These are phyloP conservation scores for Tiliqua scincoides DNA, from an alignment of 2,113 vertebrate species.

Conservation along the genomic window DNA sequence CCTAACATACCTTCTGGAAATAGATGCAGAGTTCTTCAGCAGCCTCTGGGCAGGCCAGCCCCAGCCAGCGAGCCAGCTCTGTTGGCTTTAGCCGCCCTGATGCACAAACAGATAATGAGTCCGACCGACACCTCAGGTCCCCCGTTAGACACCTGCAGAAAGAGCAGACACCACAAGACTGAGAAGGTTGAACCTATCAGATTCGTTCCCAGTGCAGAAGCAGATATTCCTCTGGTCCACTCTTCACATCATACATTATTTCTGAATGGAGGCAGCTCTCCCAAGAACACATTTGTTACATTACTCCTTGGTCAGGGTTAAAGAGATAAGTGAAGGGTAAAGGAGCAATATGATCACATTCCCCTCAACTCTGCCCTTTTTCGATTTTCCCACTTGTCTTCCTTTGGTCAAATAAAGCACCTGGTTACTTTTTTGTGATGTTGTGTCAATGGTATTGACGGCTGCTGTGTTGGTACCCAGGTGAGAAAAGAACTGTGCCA, in stretches of 20 bases:
- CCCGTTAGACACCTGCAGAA: slow-evolving; percentile 24
- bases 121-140: slow-evolving; percentile 22
- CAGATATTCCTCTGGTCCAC: no score
- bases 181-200: no score
- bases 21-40: slow-evolving; percentile 66
- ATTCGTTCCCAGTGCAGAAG: no score
- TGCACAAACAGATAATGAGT: slow-evolving; percentile 32
- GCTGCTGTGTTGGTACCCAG: no score
- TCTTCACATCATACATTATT: no score
- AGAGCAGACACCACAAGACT: background rate
- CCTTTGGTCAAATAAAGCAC: background rate
- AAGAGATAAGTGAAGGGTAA: background rate
- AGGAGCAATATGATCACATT: background rate
- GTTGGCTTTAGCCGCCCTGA: slow-evolving; percentile 51
- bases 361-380: background rate
- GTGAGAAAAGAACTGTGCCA: background rate
- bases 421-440: background rate
- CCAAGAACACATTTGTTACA: no score
- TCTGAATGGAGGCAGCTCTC: no score
- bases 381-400: background rate
- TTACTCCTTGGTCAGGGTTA: no score
- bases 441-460: background rate
- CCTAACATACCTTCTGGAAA: slow-evolving; percentile 69
- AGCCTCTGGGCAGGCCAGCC: slow-evolving; percentile 62
- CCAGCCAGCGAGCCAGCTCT: slow-evolving; percentile 68